phyloP scores from a whole-genome alignment of 2,888 invertebrate genomes.

The Hydrotaea diabolus region DNA sequence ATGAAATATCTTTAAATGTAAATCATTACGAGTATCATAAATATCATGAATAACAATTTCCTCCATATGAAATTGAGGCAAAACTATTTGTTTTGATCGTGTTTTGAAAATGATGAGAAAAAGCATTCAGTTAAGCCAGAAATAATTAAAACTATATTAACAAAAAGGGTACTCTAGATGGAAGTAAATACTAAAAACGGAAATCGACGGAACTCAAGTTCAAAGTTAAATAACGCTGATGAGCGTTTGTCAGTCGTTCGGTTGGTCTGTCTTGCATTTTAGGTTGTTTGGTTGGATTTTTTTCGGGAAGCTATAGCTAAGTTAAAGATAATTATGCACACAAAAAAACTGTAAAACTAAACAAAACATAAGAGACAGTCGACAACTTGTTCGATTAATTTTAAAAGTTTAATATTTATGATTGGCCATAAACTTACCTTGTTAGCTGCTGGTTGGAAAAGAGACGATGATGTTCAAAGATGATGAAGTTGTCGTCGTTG shows the following conservation, averaged over 20 bases:
- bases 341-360: background rate
- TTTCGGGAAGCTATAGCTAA: background rate
- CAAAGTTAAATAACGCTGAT: background rate
- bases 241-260: background rate
- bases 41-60: background rate
- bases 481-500: background rate
- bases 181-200: background rate
- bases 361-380: background rate
- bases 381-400: background rate
- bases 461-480: background rate
- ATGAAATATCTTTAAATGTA: background rate
- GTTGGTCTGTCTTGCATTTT: background rate
- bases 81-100: background rate
- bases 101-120: background rate
- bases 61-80: background rate
- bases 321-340: background rate
- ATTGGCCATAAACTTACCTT: conserved; percentile 19
- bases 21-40: too few species aligned
- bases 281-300: background rate
- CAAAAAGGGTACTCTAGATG: background rate
- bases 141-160: background rate
- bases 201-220: conserved; percentile 6
- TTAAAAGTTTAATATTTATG: background rate
- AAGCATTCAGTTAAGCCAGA: background rate
- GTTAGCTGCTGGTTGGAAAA: background rate